phyloP scores from a whole-genome alignment of 2,888 invertebrate species.

The Torymus texanus region DNA sequence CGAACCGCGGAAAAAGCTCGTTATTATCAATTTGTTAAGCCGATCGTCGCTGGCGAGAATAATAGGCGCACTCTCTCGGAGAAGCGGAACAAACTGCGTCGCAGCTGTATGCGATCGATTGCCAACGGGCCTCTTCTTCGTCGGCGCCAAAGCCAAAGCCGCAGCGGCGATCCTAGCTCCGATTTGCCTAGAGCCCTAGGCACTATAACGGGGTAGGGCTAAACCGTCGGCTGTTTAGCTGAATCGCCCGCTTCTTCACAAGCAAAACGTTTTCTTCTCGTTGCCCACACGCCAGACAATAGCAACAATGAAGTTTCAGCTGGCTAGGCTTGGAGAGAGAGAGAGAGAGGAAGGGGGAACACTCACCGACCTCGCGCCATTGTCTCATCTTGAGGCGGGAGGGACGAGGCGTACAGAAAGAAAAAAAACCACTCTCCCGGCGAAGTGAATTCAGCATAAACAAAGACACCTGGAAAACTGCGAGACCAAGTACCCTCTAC shows the following conservation, averaged over 20 bases:
- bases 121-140: too few species aligned
- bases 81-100: neutral
- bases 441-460: slow-evolving; percentile 30
- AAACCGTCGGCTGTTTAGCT: slow-evolving; percentile 22
- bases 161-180: too few species aligned
- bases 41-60: slow-evolving; percentile 2
- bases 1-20: too few species aligned
- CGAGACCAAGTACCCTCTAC: slow-evolving; percentile 21
- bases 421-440: slow-evolving; percentile 19
- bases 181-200: too few species aligned
- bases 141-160: too few species aligned
- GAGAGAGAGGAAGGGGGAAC: slow-evolving; percentile 3
- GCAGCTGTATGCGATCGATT: neutral
- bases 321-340: too few species aligned
- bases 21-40: neutral
- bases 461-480: slow-evolving; percentile 15
- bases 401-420: neutral
- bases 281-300: slow-evolving; percentile 23
- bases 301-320: slow-evolving; percentile 32
- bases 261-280: slow-evolving; percentile 16
- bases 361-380: slow-evolving; percentile 25
- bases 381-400: slow-evolving; percentile 19
- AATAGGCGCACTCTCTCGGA: neutral
- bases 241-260: slow-evolving; percentile 6
- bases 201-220: slow-evolving; percentile 1